Conservation (phyloP, 2,888 invertebrate species). For the Acleris cristana region DNA sequence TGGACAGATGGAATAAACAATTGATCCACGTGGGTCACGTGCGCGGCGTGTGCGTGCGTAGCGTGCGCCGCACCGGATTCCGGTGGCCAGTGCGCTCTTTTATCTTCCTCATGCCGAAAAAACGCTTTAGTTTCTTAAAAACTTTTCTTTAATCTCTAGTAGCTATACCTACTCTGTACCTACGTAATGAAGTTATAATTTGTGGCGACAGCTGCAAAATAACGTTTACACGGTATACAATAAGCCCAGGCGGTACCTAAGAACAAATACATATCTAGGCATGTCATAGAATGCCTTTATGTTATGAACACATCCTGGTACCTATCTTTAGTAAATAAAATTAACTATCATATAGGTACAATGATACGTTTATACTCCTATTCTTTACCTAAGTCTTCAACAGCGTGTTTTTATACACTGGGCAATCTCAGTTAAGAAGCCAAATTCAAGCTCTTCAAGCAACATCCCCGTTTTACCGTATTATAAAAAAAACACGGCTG, state of each 20-base stretch:
- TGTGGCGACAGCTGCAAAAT: conserved; percentile 31
- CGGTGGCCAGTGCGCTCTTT: too few species aligned
- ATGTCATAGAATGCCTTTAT: conserved; percentile 60
- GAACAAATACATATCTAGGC: conserved; percentile 49
- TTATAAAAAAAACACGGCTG: too few species aligned
- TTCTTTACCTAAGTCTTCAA: not conserved
- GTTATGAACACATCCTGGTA: conserved; percentile 60
- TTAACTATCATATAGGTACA: conserved; percentile 29
- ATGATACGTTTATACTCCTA: conserved; percentile 24
- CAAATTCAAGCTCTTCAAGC: too few species aligned
- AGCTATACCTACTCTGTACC: conserved; percentile 26
- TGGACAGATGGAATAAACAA: too few species aligned
- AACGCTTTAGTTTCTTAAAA: too few species aligned
- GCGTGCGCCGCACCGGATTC: too few species aligned
- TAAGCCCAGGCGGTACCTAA: conserved; percentile 51
- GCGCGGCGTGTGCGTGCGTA: too few species aligned
- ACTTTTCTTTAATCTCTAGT: not conserved
- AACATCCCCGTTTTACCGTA: too few species aligned
- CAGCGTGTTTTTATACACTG: too few species aligned
- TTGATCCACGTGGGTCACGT: too few species aligned
- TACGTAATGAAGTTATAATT: conserved; percentile 27
- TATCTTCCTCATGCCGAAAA: too few species aligned
- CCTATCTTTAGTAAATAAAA: conserved; percentile 50
- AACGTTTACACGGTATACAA: conserved; percentile 51
- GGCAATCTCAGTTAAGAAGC: too few species aligned